Evolutionary conservation across 2,797 vertebrate species (phyloP), one percentile per base, ranked within the genome.

Genomic region (Psittacula derbiana): DNA sequence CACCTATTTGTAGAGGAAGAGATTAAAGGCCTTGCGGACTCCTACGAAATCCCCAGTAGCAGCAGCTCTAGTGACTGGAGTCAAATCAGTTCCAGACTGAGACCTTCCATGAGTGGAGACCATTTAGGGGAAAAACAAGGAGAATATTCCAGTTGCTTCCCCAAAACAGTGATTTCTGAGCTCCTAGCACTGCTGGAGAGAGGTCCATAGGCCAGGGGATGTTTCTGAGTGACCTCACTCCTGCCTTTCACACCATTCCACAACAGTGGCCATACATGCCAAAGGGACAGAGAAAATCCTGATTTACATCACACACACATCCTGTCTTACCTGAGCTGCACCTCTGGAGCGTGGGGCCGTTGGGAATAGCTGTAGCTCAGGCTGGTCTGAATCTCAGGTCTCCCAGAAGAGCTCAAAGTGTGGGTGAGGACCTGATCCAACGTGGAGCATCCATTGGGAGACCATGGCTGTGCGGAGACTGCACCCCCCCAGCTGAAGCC

Each of bases 101-200:
- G 50, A 46, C 36, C n/a, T 64, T 11, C 49, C 46, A 16, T 17
- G 12, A 47, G n/a, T 2, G 23, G 46, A 69, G 44, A 46, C 36
- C 25, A 40, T 53, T 41, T 6, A 43, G 18, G 72, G 14, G 0
- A 11, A 40, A 67, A 81, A 25, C 8, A 7, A 4, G 30, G 31
- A 30, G 49, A 67, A 66, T 12, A 19, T 79, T 81, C 57, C 38
- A 69, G 47, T 67, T 83, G 12, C 11, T 8, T 55, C 52, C 52
- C 6, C 10, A 31, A 52, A 81, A 28, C 0, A 0, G 12, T 1
- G 1, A 33, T 53, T 81, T 74, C 57, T 0, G 3, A 33, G 28
- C 30, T 53, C 57, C 86, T 43, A 24, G 31, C 1, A 7, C 27
- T 0, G 0, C 41, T 52, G 33, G 57, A 43, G 49, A 60, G 11